Evolutionary conservation across 2,797 vertebrate genomes (phyloP).

Genomic region (Triplophysa bombifrons): DNA sequence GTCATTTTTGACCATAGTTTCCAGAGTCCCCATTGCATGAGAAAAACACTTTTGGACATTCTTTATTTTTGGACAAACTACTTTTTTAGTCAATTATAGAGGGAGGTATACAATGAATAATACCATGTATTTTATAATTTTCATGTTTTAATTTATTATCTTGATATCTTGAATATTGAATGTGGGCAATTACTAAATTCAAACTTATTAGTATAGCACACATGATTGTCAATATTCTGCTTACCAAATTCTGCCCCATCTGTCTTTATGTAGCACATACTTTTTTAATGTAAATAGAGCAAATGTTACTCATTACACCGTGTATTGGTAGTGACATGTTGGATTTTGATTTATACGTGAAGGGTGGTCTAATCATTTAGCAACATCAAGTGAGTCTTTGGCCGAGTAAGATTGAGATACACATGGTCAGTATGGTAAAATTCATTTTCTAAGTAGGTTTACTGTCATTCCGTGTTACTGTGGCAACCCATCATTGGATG

Average conservation of each 20-base stretch:
- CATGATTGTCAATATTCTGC: neutral
- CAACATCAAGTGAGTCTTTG: constrained; percentile 48
- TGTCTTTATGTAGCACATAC: constrained; percentile 23
- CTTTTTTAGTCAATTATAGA: no score
- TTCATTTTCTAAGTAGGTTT: constrained; percentile 64
- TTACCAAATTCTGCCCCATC: constrained; percentile 6
- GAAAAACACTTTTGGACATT: no score
- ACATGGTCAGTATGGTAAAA: constrained; percentile 44
- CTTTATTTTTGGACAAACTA: no score
- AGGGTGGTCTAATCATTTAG: constrained; percentile 57
- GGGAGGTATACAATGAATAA: no score
- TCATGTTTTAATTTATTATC: no score
- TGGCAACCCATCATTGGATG: constrained; percentile 57
- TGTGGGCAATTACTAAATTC: constrained; percentile 8
- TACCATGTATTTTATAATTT: neutral
- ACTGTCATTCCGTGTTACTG: constrained; percentile 62
- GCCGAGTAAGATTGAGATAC: constrained; percentile 58
- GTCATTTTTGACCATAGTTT: no score
- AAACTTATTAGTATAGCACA: neutral
- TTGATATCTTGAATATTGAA: no score
- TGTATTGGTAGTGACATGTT: constrained; percentile 26
- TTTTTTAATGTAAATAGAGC: constrained; percentile 9
- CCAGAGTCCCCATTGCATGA: no score
- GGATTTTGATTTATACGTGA: constrained; percentile 55
- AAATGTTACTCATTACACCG: neutral